These are phyloP conservation scores for Icerya purchasi DNA, from an alignment of 2,888 invertebrate genomes.

Conservation along the genomic window DNA sequence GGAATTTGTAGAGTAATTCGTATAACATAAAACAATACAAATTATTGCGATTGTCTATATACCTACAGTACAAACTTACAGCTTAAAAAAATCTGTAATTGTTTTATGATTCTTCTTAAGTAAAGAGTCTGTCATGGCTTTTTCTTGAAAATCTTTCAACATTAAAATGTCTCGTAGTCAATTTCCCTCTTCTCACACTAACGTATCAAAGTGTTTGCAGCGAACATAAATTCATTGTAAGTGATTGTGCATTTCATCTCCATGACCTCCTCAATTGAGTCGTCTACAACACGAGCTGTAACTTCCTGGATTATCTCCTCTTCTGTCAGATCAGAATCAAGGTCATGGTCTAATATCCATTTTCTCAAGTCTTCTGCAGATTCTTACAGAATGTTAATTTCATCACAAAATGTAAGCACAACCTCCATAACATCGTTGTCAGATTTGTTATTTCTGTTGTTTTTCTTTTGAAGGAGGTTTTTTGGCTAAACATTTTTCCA, in stretches of 20 bases:
- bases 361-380: neutral
- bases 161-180: neutral
- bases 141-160: neutral
- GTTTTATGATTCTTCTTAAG: neutral
- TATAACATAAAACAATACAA: no score
- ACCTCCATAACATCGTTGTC: neutral
- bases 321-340: neutral
- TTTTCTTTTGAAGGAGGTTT: neutral
- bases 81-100: neutral
- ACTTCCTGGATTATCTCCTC: neutral
- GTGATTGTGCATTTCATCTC: neutral
- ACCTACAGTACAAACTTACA: slow-evolving; percentile 7
- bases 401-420: neutral
- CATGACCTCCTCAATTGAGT: neutral
- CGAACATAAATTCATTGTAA: neutral
- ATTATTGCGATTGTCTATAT: no score
- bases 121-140: neutral
- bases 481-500: neutral
- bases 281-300: neutral
- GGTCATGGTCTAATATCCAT: neutral
- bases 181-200: neutral
- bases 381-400: neutral
- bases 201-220: neutral
- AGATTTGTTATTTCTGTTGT: neutral
- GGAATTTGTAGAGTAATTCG: no score